Evolutionary conservation across 2,113 vertebrate species (phyloP).

Genomic region (Sminthopsis crassicaudata): DNA sequence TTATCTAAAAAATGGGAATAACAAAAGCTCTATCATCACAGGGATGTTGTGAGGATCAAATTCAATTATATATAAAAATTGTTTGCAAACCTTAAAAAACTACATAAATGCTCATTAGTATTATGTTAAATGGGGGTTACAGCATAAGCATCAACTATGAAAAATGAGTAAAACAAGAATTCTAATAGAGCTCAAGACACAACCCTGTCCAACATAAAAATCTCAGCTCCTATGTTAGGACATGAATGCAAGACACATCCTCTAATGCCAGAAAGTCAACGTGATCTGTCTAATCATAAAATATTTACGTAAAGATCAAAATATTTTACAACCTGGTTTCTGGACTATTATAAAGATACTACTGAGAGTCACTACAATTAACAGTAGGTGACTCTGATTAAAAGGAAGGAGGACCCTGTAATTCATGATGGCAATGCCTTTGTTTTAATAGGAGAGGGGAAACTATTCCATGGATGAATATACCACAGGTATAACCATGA

Average conservation of each 20-base stretch:
- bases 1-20: neutral
- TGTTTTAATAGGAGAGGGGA: slow-evolving; percentile 42
- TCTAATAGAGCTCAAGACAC: slow-evolving; percentile 43
- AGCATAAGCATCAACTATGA: neutral
- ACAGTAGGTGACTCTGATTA: slow-evolving; percentile 70
- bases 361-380: slow-evolving; percentile 79
- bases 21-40: neutral
- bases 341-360: slow-evolving; percentile 66
- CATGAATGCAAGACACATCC: slow-evolving; percentile 24
- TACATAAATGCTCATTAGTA: neutral
- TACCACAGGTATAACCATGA: neutral
- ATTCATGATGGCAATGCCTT: slow-evolving; percentile 61
- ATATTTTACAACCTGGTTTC: slow-evolving; percentile 71
- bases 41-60: neutral
- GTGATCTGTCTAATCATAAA: slow-evolving; percentile 57
- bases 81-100: neutral
- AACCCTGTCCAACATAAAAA: slow-evolving; percentile 27
- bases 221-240: slow-evolving; percentile 28
- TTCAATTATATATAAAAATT: neutral
- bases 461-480: slow-evolving; percentile 51
- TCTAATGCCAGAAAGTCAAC: slow-evolving; percentile 45
- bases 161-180: slow-evolving; percentile 11
- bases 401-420: slow-evolving; percentile 71
- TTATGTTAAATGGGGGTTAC: slow-evolving; percentile 8
- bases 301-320: slow-evolving; percentile 71